These are phyloP conservation scores for Dynastes hyllus DNA, from an alignment of 2,888 invertebrate genomes.

Conservation along the genomic window DNA sequence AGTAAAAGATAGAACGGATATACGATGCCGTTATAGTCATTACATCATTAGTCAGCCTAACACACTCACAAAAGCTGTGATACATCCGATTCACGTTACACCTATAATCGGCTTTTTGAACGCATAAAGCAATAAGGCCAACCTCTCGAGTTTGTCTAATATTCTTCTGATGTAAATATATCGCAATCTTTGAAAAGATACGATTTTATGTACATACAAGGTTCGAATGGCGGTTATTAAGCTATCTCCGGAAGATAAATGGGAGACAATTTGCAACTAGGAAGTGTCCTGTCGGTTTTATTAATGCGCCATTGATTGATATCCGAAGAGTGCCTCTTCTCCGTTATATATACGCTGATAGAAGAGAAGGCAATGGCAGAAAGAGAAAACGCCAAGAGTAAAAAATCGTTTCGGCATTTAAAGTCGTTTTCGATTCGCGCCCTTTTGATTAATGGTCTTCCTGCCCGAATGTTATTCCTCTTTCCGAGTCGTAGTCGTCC, in stretches of 20 bases:
- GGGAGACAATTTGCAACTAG: slow-evolving; percentile 59
- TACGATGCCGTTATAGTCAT: too few species aligned
- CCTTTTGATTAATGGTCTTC: slow-evolving; percentile 59
- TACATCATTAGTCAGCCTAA: too few species aligned
- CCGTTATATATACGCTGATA: background rate
- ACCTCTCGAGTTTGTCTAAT: too few species aligned
- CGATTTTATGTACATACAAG: slow-evolving; percentile 18
- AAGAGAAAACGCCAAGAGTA: background rate
- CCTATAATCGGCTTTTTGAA: too few species aligned
- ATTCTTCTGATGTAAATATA: too few species aligned
- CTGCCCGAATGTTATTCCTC: too few species aligned
- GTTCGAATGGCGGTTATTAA: slow-evolving; percentile 43
- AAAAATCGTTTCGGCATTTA: slow-evolving; percentile 52
- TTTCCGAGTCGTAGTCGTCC: too few species aligned
- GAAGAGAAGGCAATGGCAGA: background rate
- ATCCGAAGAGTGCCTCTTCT: slow-evolving; percentile 17
- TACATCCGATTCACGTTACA: too few species aligned
- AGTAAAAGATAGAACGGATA: too few species aligned
- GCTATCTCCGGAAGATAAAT: slow-evolving; percentile 55
- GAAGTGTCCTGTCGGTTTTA: slow-evolving; percentile 60
- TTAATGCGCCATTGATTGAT: slow-evolving; percentile 61
- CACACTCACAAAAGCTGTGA: too few species aligned
- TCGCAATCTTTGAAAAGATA: too few species aligned
- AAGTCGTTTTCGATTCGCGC: slow-evolving; percentile 54
- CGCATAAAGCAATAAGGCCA: too few species aligned